Percentiles rank a stretch among this genome's conserved stretches.
Evolutionary conservation across 2,888 invertebrate species (phyloP).

Genomic region (Noctuana brunneofusca): DNA sequence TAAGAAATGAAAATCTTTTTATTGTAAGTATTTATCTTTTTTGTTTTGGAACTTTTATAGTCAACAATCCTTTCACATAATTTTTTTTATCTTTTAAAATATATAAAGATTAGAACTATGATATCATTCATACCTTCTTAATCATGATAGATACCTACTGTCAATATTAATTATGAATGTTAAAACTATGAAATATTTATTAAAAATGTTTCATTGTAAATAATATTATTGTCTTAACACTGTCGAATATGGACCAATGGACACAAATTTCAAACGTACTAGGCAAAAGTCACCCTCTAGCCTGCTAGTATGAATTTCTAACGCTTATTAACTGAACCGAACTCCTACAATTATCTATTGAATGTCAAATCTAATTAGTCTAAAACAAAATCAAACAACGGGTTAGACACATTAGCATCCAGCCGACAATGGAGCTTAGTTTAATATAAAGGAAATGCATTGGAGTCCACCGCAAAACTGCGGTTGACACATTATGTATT

Average conservation of each 20-base stretch:
- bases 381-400: constrained; percentile 42
- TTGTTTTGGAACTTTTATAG: not conserved
- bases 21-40: not conserved
- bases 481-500: constrained; percentile 48
- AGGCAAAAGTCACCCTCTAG: not conserved
- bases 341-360: not conserved
- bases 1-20: too few relatives aligned
- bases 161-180: too few relatives aligned
- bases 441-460: constrained; percentile 63
- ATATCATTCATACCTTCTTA: too few relatives aligned
- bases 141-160: too few relatives aligned
- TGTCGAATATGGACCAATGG: too few relatives aligned
- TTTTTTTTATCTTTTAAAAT: too few relatives aligned
- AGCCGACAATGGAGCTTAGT: constrained; percentile 50
- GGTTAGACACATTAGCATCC: constrained; percentile 42
- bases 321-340: not conserved
- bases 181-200: too few relatives aligned
- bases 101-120: too few relatives aligned
- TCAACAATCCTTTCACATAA: not conserved
- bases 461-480: constrained; percentile 53
- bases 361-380: constrained; percentile 37
- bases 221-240: too few relatives aligned
- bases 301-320: not conserved
- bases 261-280: too few relatives aligned
- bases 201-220: too few relatives aligned